phyloP scores from a whole-genome alignment of 1,140 invertebrate genomes.

The Camponotus vicinus region DNA sequence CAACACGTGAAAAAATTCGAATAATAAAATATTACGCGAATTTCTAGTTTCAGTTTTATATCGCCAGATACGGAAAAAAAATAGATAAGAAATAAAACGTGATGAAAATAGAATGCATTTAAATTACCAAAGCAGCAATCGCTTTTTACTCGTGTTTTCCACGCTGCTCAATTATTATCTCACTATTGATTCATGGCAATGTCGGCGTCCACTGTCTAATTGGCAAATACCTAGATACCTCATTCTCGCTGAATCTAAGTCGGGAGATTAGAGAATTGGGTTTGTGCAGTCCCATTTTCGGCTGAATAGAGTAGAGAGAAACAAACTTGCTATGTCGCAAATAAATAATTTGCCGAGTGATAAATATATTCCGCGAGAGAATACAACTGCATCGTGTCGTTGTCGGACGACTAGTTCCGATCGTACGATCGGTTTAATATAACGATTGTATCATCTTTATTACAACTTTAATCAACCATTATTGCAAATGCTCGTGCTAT shows the following conservation, averaged over 20 bases:
- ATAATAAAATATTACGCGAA: neutral
- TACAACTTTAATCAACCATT: slow-evolving; percentile 64
- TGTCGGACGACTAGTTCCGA: slow-evolving; percentile 63
- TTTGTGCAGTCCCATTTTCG: slow-evolving; percentile 28
- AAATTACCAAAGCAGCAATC: neutral
- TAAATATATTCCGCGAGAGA: slow-evolving; percentile 2
- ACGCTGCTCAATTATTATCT: neutral
- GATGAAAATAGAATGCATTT: neutral
- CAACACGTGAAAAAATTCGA: too few relatives aligned
- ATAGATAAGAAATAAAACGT: neutral
- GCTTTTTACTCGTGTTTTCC: neutral
- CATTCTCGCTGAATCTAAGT: slow-evolving; percentile 52
- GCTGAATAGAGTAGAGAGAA: slow-evolving; percentile 6
- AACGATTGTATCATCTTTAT: slow-evolving; percentile 57
- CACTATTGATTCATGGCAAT: slow-evolving; percentile 7
- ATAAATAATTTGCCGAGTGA: slow-evolving; percentile 25
- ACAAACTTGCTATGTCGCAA: slow-evolving; percentile 13
- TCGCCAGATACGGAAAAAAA: neutral
- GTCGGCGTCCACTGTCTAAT: slow-evolving; percentile 29
- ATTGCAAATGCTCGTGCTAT: slow-evolving; percentile 67
- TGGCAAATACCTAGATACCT: slow-evolving; percentile 29
- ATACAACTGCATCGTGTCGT: slow-evolving; percentile 18
- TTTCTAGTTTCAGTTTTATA: neutral
- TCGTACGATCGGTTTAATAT: slow-evolving; percentile 41
- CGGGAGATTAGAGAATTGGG: slow-evolving; percentile 29